Evolutionary conservation across 2,797 vertebrate species (phyloP).

Genomic region (Enteromius viviparus): DNA sequence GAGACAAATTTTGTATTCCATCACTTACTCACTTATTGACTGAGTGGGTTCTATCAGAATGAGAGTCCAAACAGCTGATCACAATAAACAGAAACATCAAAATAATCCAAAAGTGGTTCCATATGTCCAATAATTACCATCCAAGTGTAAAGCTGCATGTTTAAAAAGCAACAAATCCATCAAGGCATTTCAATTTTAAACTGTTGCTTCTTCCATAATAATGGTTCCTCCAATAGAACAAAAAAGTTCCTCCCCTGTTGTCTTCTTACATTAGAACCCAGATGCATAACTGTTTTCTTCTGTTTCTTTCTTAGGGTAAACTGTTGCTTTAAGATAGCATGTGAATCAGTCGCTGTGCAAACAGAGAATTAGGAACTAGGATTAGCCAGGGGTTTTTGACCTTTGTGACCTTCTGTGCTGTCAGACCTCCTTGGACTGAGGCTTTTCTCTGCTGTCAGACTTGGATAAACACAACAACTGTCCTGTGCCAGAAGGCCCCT

Average conservation of each 20-base stretch:
- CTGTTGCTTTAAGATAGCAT: neutral
- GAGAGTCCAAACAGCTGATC: neutral
- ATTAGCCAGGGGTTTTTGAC: neutral
- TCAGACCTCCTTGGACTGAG: constrained; percentile 27
- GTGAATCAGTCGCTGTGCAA: neutral
- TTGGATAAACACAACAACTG: constrained; percentile 18
- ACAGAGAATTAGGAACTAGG: neutral
- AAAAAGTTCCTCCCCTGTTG: no score
- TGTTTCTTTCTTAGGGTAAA: neutral
- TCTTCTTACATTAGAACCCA: no score
- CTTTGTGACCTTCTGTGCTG: neutral
- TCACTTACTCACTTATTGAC: no score
- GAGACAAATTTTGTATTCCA: no score
- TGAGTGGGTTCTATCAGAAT: neutral
- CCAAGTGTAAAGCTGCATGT: neutral
- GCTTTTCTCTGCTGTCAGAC: neutral
- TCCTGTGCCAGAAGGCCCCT: neutral
- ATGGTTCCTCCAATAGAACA: no score
- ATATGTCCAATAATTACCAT: neutral
- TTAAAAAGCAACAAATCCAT: no score
- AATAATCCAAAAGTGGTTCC: neutral
- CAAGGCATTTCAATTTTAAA: no score
- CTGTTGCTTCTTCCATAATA: no score
- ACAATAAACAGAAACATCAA: neutral
- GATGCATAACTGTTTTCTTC: no score